Base-by-base conservation (phyloP, 2,797 vertebrate species). In the Argentina silus region DNA sequence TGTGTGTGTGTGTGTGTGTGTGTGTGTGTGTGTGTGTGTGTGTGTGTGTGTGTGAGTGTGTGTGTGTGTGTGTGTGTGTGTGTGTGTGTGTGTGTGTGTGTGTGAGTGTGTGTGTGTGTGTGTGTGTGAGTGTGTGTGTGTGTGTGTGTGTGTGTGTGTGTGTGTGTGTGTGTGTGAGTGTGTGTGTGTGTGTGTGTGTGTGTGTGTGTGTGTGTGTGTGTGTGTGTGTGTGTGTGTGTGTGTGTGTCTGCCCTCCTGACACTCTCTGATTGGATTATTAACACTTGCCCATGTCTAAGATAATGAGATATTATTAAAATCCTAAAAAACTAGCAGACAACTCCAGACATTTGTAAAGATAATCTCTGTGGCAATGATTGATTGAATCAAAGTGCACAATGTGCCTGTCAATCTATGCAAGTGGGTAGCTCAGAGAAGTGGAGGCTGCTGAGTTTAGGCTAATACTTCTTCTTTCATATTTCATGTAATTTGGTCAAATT, bases 231-330 rank as follows among this genome's bases (percentile, higher is more conserved):
- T 36, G 1, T 36, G 27, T 36, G 1, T 36, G 27, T 56, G n/a
- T 56, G 8, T 8, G 2, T 56, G 17, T 17, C n/a, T 15, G 15
- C 17, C 8, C 67, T 53, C 67, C 27, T 53, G 66, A 23, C 66
- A 51, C 94, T 94, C 94, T 93, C 92, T 94, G 92, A 91, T 94
- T 94, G 93, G 93, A 95, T 93, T 93, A 51, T 93, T 93, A 91
- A 93, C 93, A 93, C 93, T 93, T 93, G 92, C 91, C 94, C 92
- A 91, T 93, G 27, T 4, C 27, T 92, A 92, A 94, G 91, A 93
- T 93, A 92, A 94, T 94, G 27, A 36, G 2, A 36, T 36, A 1
- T 36, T 36, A 36, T 94, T 93, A 93, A 92, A 93, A 94, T 93
- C 92, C 92, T 88, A 88, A 93, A 60, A 70, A 60, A 61, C 12